Base-by-base conservation (phyloP, 2,797 vertebrate species). In the Bradypodion pumilum region DNA sequence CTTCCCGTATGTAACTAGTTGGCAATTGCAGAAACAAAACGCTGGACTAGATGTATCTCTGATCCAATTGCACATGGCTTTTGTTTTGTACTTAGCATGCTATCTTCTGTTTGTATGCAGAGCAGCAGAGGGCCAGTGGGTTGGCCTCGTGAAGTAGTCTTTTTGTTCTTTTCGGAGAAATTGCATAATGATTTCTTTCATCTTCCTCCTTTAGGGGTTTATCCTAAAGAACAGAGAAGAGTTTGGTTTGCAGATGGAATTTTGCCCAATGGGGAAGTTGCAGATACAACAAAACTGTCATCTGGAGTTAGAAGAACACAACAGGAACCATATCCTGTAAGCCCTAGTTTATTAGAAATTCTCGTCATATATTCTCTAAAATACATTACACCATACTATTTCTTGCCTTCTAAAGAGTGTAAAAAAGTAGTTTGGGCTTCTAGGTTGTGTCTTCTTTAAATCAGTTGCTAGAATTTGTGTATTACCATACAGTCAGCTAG, bases 191-290 rank as follows among this genome's bases (percentile, higher is more conserved):
- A 74, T 35, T 83, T 89, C 13, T 84, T 88, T 91, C 91, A 82
- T 90, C 60, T 46, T 74, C 56, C 79, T 65, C 40, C 85, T 68
- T 7, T 91, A 88, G 90, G 95, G 93, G 95, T 95, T 68, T 97
- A 95, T 81, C 95, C 97, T 77, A 97, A 95, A 85, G 98, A 99
- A 75, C 97, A 98, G 91, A 98, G 96, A 93, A 97, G 97, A 3
- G 98, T 99, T 63, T 98, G 98, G 98, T 99, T 99, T 91, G 98
- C 98, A 65, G 98, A 99, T 82, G 98, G 98, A 29, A 98, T 99
- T 91, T 90, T 99, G 86, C 98, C 98, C 7, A 98, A 98, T 63
- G 98, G 98, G 0, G 97, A 99, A 94, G 97, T 98, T 89, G 98
- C 98, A n/a, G 98, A 99, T 93, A 97, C 97, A 9, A 92, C 93